A percentile compares a stretch with the other conserved stretches of the same genome.
Conservation (phyloP, 2,113 vertebrate species). For the Empidonax alnorum region DNA sequence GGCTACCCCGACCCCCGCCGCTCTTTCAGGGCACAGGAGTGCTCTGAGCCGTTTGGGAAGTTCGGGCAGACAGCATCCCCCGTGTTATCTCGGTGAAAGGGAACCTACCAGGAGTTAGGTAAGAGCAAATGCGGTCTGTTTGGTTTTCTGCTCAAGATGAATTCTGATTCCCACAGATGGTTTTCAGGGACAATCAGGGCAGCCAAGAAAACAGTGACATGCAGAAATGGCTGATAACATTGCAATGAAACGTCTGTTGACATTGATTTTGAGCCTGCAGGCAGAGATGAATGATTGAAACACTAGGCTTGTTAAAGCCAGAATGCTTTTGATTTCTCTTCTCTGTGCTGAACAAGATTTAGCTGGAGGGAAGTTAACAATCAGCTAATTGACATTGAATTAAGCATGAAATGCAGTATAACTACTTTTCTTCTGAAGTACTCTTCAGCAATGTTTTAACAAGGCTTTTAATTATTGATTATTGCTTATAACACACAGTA, state of each 20-base stretch:
- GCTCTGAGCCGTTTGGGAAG: rapidly evolving
- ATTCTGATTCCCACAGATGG: not conserved
- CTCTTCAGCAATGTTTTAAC: constrained; percentile 79
- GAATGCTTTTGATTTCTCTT: constrained; percentile 94
- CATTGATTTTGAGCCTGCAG: constrained; percentile 89
- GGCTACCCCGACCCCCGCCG: not conserved
- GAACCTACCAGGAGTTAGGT: not conserved
- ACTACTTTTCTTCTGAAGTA: constrained; percentile 87
- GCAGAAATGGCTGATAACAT: constrained; percentile 91
- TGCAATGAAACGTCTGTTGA: constrained; percentile 94
- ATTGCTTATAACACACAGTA: constrained; percentile 77
- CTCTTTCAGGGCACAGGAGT: rapidly evolving
- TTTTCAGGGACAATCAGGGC: constrained; percentile 67
- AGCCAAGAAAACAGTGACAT: constrained; percentile 75
- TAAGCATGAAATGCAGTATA: constrained; percentile 96
- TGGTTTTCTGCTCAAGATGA: not conserved
- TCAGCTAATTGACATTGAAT: constrained; percentile 99
- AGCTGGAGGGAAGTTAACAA: constrained; percentile 96
- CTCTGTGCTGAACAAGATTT: constrained; percentile 84
- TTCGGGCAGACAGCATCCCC: not conserved
- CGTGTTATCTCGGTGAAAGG: rapidly evolving
- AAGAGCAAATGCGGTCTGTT: not conserved
- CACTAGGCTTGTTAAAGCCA: constrained; percentile 91
- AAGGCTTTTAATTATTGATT: constrained; percentile 85
- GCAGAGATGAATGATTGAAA: constrained; percentile 97